These are phyloP conservation scores for Hesperophylax magnus DNA, from an alignment of 1,140 invertebrate species.

Conservation along the genomic window DNA sequence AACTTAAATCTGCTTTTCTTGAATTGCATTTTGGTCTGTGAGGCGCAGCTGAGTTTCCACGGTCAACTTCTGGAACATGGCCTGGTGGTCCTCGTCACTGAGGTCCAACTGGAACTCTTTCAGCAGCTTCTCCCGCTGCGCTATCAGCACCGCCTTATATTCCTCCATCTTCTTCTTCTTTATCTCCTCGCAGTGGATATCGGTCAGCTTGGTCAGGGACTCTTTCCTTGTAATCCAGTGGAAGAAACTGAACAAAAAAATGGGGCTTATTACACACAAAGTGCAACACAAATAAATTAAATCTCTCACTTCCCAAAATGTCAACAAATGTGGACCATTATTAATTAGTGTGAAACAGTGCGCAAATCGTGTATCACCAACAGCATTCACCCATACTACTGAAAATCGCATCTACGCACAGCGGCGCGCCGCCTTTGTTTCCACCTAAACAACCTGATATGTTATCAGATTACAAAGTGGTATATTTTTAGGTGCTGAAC, in stretches of 20 bases:
- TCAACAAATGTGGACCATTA: too few relatives aligned
- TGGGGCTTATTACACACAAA: neutral
- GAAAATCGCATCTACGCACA: too few relatives aligned
- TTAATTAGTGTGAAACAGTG: too few relatives aligned
- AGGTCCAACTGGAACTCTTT: slow-evolving; percentile 69
- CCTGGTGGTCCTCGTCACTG: neutral
- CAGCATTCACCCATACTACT: too few relatives aligned
- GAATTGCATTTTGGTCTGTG: neutral
- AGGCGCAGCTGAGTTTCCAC: neutral
- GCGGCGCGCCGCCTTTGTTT: too few relatives aligned
- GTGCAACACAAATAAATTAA: neutral
- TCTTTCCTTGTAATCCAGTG: slow-evolving; percentile 77
- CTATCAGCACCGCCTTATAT: slow-evolving; percentile 75
- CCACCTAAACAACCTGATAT: too few relatives aligned
- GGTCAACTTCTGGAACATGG: neutral
- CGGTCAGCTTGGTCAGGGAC: slow-evolving; percentile 75
- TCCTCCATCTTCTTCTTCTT: slow-evolving; percentile 74
- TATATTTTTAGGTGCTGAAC: too few relatives aligned
- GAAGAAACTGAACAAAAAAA: slow-evolving; percentile 25
- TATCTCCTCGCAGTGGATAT: slow-evolving; percentile 78
- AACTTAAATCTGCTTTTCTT: neutral
- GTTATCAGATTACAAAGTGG: too few relatives aligned
- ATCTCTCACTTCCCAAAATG: neutral
- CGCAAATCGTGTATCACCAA: too few relatives aligned
- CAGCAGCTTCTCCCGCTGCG: slow-evolving; percentile 79